Evolutionary conservation across 1,140 invertebrate genomes (phyloP), one percentile per base, ranked within the genome.

Genomic region (Drosophila ananassae): DNA sequence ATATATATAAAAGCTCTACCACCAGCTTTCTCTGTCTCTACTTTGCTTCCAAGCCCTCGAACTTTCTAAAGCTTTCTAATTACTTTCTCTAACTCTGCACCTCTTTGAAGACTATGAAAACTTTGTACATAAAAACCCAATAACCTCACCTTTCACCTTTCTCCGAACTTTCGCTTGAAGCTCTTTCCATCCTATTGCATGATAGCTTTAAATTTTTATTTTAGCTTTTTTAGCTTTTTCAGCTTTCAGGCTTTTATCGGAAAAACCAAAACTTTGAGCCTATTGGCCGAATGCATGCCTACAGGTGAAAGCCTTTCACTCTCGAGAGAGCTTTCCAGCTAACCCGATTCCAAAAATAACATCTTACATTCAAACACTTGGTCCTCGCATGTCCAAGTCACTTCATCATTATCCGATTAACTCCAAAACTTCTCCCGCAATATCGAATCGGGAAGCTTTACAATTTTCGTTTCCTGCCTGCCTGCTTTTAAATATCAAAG

Each of bases 331-430:
- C 63, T 47, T 63, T 44, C 56, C 13, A 46, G 12, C 25, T n/a
- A 24, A 61, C 17, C 21, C 21, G 21, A 52, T 34, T 52, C 63
- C 63, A 64, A 66, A 67, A 67, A 67, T 67, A 67, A 53, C 59
- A 64, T 25, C 32, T 46, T 17, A 4, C 63, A 67, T 66, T 67
- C 60, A 22, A 10, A 5, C 63, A 44, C 44, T 64, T 67, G 60
- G 30, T 44, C 63, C 24, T 28, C 8, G 63, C 47, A 67, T 44
- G 63, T 37, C 44, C 17, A 9, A 34, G n/a, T 21, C 59, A 37
- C 34, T 37, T 67, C 25, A 37, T 64, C 47, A 21, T 41, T 34
- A 52, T 41, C 25, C 7, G 10, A 32, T 25, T 58, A 34, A 22
- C 32, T 7, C 30, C n/a, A 5, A 3, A 3, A 3, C 17, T 46